Percentiles rank a stretch among this genome's conserved stretches.
These are phyloP conservation scores for Oncorhynchus nerka DNA, from an alignment of 2,113 vertebrate species.

Conservation along the genomic window DNA sequence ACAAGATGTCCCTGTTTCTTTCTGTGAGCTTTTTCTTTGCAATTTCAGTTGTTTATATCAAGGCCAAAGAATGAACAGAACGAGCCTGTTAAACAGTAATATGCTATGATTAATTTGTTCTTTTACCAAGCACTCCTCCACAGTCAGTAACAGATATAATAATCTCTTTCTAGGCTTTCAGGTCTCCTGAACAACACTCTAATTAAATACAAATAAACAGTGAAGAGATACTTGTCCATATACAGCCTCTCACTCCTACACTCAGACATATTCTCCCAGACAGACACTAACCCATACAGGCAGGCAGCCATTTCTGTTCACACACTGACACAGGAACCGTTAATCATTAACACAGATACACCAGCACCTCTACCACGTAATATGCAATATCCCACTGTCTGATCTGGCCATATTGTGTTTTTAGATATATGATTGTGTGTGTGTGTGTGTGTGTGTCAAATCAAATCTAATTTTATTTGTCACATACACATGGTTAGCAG, in stretches of 20 bases:
- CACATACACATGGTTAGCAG: too few relatives aligned
- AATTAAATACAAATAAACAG: constrained; percentile 25
- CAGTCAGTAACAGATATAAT: too few relatives aligned
- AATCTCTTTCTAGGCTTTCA: too few relatives aligned
- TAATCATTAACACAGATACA: constrained; percentile 57
- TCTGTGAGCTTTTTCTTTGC: too few relatives aligned
- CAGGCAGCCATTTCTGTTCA: constrained; percentile 34
- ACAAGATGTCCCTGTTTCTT: too few relatives aligned
- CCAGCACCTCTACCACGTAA: constrained; percentile 37
- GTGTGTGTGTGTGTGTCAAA: constrained; percentile 19
- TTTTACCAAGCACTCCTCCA: background rate
- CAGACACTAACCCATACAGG: constrained; percentile 43
- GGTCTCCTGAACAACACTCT: too few relatives aligned
- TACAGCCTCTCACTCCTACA: constrained; percentile 20
- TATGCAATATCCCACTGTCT: background rate
- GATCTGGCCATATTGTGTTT: constrained; percentile 3
- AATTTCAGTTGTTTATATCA: too few relatives aligned
- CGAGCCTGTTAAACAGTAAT: too few relatives aligned
- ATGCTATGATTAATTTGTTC: too few relatives aligned
- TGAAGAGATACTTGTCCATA: constrained; percentile 5
- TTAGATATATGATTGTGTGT: constrained; percentile 6
- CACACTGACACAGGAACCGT: constrained; percentile 45
- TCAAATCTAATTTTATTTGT: too few relatives aligned
- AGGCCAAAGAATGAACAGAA: too few relatives aligned
- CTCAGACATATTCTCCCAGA: constrained; percentile 31